A percentile compares a stretch with the other conserved stretches of the same genome.
These are phyloP conservation scores for Empidonax alnorum DNA, from an alignment of 2,113 vertebrate genomes.

Conservation along the genomic window DNA sequence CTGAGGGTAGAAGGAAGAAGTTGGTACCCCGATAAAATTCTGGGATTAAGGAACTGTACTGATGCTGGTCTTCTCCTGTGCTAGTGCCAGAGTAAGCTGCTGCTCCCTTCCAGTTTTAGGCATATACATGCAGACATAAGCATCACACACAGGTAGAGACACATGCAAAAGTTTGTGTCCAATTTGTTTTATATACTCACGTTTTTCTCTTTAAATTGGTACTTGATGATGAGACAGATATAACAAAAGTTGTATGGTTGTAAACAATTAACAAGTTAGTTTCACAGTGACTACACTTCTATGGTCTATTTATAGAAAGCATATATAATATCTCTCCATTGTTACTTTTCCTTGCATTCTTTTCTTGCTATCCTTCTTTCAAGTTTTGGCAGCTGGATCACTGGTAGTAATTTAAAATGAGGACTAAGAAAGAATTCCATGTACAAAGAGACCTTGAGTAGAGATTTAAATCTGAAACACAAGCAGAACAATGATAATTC, in stretches of 20 bases:
- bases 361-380: not conserved
- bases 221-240: not conserved
- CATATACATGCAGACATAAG: not conserved
- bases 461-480: not conserved
- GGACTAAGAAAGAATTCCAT: not conserved
- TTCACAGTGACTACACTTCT: not conserved
- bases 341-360: not conserved
- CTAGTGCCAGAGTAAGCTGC: not conserved
- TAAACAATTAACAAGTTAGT: not conserved
- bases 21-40: not conserved
- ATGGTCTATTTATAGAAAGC: not conserved
- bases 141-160: not conserved
- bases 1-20: not conserved
- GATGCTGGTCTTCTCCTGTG: not conserved
- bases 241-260: not conserved
- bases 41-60: not conserved
- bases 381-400: not conserved
- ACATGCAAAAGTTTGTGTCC: not conserved
- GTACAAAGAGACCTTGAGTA: not conserved
- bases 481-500: not conserved
- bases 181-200: not conserved
- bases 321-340: not conserved
- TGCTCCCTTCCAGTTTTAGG: not conserved
- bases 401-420: not conserved
- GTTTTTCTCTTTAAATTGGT: not conserved